phyloP scores from a whole-genome alignment of 2,888 invertebrate species.

The Trissonchulus sp. region DNA sequence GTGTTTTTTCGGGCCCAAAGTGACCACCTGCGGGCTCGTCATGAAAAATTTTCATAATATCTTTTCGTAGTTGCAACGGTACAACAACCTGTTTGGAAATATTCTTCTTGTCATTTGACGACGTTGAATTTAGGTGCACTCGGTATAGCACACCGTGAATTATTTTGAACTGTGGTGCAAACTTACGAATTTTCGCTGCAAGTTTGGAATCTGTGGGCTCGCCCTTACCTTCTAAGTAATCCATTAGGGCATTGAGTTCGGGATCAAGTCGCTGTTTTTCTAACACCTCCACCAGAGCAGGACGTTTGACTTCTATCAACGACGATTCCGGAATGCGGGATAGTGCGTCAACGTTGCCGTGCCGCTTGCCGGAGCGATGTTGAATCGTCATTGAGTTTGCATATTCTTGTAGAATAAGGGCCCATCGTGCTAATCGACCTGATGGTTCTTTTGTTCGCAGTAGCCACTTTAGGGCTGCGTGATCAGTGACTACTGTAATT shows the following conservation, averaged over 20 bases:
- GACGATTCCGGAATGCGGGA: background rate
- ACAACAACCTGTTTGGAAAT: background rate
- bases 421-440: background rate
- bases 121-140: too few relatives aligned
- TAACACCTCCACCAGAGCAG: background rate
- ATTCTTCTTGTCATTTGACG: too few relatives aligned
- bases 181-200: background rate
- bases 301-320: background rate
- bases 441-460: background rate
- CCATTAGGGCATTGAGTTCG: too few relatives aligned
- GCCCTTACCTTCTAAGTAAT: too few relatives aligned
- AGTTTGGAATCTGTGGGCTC: background rate
- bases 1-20: background rate
- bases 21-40: background rate
- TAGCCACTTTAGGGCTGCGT: background rate
- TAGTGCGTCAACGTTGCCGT: slow-evolving; percentile 32
- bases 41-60: background rate
- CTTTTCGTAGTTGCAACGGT: background rate
- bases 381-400: background rate
- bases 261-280: too few relatives aligned
- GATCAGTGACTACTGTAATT: background rate
- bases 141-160: background rate
- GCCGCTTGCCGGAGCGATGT: background rate
- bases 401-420: slow-evolving; percentile 19
- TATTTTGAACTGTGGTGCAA: background rate